Percentiles rank a stretch among this genome's conserved stretches.
phyloP scores from a whole-genome alignment of 2,797 vertebrate genomes.

The Fundulus diaphanus region DNA sequence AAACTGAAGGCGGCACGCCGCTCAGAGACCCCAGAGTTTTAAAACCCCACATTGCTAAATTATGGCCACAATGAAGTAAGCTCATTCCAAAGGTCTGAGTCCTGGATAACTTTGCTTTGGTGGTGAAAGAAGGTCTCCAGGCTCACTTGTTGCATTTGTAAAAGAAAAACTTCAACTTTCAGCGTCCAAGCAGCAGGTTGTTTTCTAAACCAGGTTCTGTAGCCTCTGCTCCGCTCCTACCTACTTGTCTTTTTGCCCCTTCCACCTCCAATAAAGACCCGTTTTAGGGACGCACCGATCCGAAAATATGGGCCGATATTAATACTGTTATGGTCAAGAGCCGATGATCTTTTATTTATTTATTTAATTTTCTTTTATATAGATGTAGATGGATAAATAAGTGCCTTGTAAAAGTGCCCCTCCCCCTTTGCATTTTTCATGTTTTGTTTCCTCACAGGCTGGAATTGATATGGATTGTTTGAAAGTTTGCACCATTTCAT shows the following conservation, averaged over 20 bases:
- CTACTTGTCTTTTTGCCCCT: too few species aligned
- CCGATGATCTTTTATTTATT: too few species aligned
- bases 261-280: too few species aligned
- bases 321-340: background rate
- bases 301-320: background rate
- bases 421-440: too few species aligned
- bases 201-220: too few species aligned
- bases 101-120: background rate
- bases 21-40: background rate
- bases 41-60: background rate
- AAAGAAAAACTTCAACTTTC: background rate
- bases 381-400: too few species aligned
- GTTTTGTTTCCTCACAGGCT: too few species aligned
- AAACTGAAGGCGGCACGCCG: background rate
- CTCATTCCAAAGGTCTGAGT: background rate
- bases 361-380: too few species aligned
- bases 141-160: background rate
- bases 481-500: too few species aligned
- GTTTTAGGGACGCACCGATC: background rate
- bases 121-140: background rate
- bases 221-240: too few species aligned
- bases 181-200: background rate
- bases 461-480: too few species aligned
- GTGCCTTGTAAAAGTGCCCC: too few species aligned
- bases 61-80: background rate